Percentiles rank a stretch among this genome's conserved stretches.
Conservation (phyloP, 1,140 invertebrate genomes). For the Calosoma granatense region DNA sequence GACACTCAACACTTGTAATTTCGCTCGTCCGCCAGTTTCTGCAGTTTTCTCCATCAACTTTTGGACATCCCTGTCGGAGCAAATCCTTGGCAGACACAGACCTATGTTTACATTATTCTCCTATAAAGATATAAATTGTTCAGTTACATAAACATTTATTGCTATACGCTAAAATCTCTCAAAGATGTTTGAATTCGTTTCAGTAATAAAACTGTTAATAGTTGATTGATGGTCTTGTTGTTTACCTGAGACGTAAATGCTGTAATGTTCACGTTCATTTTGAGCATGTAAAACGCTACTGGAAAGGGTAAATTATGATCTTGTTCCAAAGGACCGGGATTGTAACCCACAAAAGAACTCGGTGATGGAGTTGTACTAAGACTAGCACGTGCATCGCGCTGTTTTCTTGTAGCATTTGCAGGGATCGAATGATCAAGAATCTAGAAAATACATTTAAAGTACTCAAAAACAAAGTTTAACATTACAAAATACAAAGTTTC, state of each 20-base stretch:
- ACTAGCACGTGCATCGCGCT: not conserved
- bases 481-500: too few relatives aligned
- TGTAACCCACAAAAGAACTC: conserved; percentile 22
- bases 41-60: conserved; percentile 45
- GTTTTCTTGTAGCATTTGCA: conserved; percentile 14
- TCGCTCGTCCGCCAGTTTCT: conserved; percentile 33
- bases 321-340: conserved; percentile 21
- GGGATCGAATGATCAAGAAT: too few relatives aligned
- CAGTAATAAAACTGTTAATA: not conserved
- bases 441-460: too few relatives aligned
- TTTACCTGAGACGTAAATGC: not conserved
- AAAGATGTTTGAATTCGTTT: conserved; percentile 12
- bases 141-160: conserved; percentile 8
- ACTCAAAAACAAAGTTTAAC: too few relatives aligned
- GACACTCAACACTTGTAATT: conserved; percentile 41
- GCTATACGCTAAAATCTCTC: conserved; percentile 12
- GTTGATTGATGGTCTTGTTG: too few relatives aligned
- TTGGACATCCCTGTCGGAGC: conserved; percentile 48
- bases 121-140: conserved; percentile 31
- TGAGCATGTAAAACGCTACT: conserved; percentile 26
- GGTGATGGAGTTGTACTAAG: conserved; percentile 15
- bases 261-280: conserved; percentile 22
- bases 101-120: conserved; percentile 52
- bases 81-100: conserved; percentile 59
- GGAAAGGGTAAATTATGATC: conserved; percentile 27